Evolutionary conservation across 2,888 invertebrate species (phyloP).

Genomic region (Fabriciana adippe): DNA sequence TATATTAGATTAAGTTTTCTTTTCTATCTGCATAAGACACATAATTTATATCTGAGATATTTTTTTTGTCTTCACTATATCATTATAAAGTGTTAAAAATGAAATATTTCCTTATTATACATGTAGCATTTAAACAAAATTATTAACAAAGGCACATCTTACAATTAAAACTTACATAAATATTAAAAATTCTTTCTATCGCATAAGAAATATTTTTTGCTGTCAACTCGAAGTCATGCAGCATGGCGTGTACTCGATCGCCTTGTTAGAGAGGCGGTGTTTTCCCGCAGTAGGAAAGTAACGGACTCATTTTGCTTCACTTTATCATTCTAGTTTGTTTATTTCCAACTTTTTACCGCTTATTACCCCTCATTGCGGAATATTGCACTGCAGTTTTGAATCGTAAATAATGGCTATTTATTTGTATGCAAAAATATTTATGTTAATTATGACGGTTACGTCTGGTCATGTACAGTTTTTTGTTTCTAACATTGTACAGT

Average conservation of each 20-base stretch:
- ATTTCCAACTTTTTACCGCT: constrained; percentile 42
- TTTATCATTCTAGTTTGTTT: constrained; percentile 57
- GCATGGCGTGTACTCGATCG: constrained; percentile 34
- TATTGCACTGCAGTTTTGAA: constrained; percentile 38
- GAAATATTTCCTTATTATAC: too few species aligned
- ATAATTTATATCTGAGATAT: too few species aligned
- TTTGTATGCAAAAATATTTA: constrained; percentile 31
- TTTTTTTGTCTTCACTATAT: too few species aligned
- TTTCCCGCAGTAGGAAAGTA: constrained; percentile 34
- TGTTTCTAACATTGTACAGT: constrained; percentile 9
- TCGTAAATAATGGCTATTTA: constrained; percentile 35
- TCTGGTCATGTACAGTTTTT: constrained; percentile 7
- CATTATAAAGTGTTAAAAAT: too few species aligned
- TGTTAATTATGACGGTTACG: constrained; percentile 22
- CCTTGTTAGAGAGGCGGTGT: constrained; percentile 35
- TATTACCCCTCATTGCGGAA: constrained; percentile 39
- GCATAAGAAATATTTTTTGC: constrained; percentile 27
- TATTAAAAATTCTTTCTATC: constrained; percentile 16
- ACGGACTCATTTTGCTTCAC: constrained; percentile 37
- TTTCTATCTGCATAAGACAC: too few species aligned
- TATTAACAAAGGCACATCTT: constrained; percentile 8
- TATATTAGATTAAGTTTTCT: too few species aligned
- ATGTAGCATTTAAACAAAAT: too few species aligned
- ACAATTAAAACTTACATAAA: constrained; percentile 24
- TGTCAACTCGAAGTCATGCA: constrained; percentile 32